Base-by-base conservation (phyloP, 2,113 vertebrate species). In the Cardinalis cardinalis region DNA sequence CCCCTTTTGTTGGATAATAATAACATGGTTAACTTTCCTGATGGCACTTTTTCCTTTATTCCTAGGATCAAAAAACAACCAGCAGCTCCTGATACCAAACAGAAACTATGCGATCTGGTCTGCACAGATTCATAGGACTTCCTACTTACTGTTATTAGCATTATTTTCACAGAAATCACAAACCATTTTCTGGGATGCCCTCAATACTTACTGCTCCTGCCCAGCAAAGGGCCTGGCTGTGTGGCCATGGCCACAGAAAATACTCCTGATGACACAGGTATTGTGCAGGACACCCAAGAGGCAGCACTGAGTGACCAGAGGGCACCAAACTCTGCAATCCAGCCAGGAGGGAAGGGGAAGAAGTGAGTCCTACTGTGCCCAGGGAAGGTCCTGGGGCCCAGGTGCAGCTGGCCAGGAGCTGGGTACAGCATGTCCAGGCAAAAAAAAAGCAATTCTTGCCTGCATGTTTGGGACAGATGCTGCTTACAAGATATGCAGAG, bases 361-460 rank as follows among this genome's bases (percentile, higher is more conserved):
- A 97, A 96, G 52, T 38, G 75, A 4, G 82, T 96, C 31, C 96
- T 97, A 34, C 87, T 98, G 32, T 98, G 97, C 71, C 90, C 98
- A 84, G 82, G 96, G 97, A 88, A 97, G 97, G 26, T 98, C 97
- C 56, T 98, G 98, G 97, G 55, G 94, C 20, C 96, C 68, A 0
- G 97, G 97, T n/a, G 32, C 26, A 48, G 31, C 38, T 61, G 60
- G 41, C 4, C 56, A 70, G 29, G 43, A 44, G n/a, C 34, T 49
- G 28, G 4, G 19, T 7, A 13, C 28, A 56, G 15, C 98, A 97
- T 91, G 98, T 98, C 84, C 96, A 89, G 51, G 96, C 69, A 98
- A 98, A 90, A 98, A 98, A 79, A 98, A 99, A 95, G 98, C 98
- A 1, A 85, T 97, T 19, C 98, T 98, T 84, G 95, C 98, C 43